Evolutionary conservation across 2,113 vertebrate species (phyloP), one percentile per base, ranked within the genome.

Genomic region (Circaetus gallicus): DNA sequence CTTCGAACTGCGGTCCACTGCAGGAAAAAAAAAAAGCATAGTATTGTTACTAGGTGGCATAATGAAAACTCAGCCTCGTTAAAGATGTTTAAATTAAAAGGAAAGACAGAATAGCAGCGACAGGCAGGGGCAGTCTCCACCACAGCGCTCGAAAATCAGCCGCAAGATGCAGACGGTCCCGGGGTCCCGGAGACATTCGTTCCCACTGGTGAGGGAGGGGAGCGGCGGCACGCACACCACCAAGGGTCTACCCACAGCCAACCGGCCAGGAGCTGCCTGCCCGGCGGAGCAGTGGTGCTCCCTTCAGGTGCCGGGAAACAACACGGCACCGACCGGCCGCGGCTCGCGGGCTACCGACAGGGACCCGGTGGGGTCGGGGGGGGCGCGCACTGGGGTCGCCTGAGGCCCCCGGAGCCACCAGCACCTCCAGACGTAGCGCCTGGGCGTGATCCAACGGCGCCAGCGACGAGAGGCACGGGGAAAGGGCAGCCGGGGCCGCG

Each of bases 1-100:
- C 98, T 99, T 99, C 95, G 99, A 98, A 91, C 99, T 99, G 93
- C 99, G 99, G 96, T 99, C 99, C 99, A 99, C 99, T 99, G 97
- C 92, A 80, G 81, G 93, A 16, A 86, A 50, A 86, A 49, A 49
- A 86, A 45, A 92, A 98, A 80, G 73, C 79, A 94, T 1, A 80
- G 45, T 3, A 31, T 6, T 19, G 59, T 93, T 91, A 91, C 66
- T 4, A 32, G 32, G 16, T 2, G 50, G 38, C 58, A 77, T 3
- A 21, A 20, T 1, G 45, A 62, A 38, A 47, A 13, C 3, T 14
- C 32, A 24, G 49, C 90, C 31, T 2, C 40, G 9, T 26, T 72
- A 52, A 15, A 12, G 36, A 6, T 5, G 58, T 7, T 36, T 28
- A 40, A 50, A 66, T 11, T 4, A 16, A 34, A 21, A 11, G 43